Base-by-base conservation (phyloP, 2,797 vertebrate genomes). In the Dendrocincla tyrannina region DNA sequence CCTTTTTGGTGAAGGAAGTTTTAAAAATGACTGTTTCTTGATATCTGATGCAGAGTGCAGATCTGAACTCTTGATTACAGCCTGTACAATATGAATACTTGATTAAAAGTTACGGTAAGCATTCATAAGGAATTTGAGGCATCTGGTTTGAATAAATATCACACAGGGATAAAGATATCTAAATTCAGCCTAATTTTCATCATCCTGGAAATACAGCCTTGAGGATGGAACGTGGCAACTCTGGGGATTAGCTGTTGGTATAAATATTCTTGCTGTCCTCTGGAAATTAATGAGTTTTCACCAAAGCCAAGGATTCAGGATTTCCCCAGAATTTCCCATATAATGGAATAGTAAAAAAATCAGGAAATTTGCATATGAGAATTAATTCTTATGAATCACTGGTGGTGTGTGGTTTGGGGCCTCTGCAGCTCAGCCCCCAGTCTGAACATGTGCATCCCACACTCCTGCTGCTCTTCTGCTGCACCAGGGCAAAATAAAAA, bases 81-180 rank as follows among this genome's bases (percentile, higher is more conserved):
- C 28, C 56, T 81, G 83, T 42, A 78, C 66, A 86, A 23, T 23
- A 10, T 7, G 41, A 88, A 91, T 56, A 56, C 8, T 77, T 56
- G 85, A 84, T 95, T 66, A 86, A 90, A 62, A 93, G 82, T 91
- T 73, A 63, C 58, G 91, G 85, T 59, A 88, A 95, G 89, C 69
- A 84, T 80, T 95, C 37, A 1, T 47, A 37, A 86, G 78, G 91
- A 92, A 88, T 85, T 85, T 24, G 50, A 52, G 73, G 80, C 88
- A 80, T 92, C 87, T 95, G 89, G 76, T 91, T 93, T 85, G 60
- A 85, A 85, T 95, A 68, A 93, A 85, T 63, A 76, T 58, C 50
- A 55, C 58, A 88, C 35, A 28, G 39, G 47, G n/a, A 85, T 80
- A 62, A 85, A 60, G 42, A 58, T 22, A 66, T 46, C 75, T 78